Conservation (phyloP, 1,140 invertebrate species). For the Orchesella cincta region DNA sequence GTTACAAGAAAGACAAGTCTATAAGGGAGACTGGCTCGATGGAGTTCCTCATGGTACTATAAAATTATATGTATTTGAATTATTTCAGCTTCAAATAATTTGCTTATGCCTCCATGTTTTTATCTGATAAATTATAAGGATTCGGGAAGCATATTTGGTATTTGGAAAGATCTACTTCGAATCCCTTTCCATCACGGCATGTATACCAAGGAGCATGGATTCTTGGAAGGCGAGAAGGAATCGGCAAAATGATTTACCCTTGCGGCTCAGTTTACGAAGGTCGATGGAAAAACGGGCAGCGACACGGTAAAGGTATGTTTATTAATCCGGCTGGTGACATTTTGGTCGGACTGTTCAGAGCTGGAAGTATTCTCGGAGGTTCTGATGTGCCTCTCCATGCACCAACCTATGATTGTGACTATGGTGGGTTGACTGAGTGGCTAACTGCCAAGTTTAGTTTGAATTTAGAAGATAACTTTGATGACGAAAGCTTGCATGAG, state of each 20-base stretch:
- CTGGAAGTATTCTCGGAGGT: slow-evolving; percentile 31
- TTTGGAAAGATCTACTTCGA: slow-evolving; percentile 9
- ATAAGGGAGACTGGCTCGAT: slow-evolving; percentile 43
- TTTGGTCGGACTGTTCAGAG: slow-evolving; percentile 34
- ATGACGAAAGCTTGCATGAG: neutral
- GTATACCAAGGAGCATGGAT: slow-evolving; percentile 40
- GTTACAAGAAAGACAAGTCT: slow-evolving; percentile 40
- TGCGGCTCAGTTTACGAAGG: slow-evolving; percentile 45
- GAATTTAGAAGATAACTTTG: neutral
- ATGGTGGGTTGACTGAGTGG: slow-evolving; percentile 6
- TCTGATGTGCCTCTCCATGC: slow-evolving; percentile 33
- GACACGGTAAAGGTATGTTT: slow-evolving; percentile 41
- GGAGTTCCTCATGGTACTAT: slow-evolving; percentile 41
- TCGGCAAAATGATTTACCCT: slow-evolving; percentile 46
- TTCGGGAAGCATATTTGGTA: slow-evolving; percentile 46
- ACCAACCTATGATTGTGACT: slow-evolving; percentile 40
- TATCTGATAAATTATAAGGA: too few species aligned
- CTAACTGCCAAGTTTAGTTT: slow-evolving; percentile 2
- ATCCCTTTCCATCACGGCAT: slow-evolving; percentile 34
- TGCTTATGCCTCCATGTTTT: too few species aligned
- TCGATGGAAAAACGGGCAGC: slow-evolving; percentile 40
- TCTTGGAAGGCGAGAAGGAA: slow-evolving; percentile 40
- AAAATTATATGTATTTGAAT: too few species aligned
- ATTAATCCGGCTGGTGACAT: slow-evolving; percentile 43
- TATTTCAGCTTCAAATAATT: too few species aligned